These are phyloP conservation scores for Lampris megalopsis DNA, from an alignment of 2,113 vertebrate species.

Conservation along the genomic window DNA sequence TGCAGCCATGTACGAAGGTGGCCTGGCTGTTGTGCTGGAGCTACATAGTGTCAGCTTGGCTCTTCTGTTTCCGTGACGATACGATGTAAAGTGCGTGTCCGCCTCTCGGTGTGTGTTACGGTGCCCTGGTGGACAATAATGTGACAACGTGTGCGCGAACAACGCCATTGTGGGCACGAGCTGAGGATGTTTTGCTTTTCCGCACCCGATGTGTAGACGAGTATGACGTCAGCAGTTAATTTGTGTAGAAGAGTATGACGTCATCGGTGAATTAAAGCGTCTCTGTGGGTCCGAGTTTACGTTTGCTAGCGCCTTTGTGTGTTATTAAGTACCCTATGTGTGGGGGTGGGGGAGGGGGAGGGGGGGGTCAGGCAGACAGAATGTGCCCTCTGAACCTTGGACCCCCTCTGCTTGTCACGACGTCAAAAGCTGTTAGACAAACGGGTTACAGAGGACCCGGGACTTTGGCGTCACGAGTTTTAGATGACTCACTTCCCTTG, in stretches of 20 bases:
- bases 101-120: too few species aligned
- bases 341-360: neutral
- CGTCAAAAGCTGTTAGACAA: conserved; percentile 71
- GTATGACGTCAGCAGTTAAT: too few species aligned
- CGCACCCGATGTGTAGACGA: too few species aligned
- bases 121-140: too few species aligned
- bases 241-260: too few species aligned
- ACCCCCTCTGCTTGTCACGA: conserved; percentile 43
- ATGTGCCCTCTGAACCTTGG: conserved; percentile 64
- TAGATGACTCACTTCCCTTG: conserved; percentile 26
- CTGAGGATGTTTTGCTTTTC: too few species aligned
- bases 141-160: too few species aligned
- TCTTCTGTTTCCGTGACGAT: conserved; percentile 4
- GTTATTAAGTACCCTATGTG: neutral
- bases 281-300: neutral
- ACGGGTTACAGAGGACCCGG: conserved; percentile 52
- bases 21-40: conserved; percentile 14
- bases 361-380: conserved; percentile 50
- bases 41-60: neutral
- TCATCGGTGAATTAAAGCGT: too few species aligned
- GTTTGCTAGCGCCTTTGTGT: neutral
- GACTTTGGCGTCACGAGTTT: conserved; percentile 43
- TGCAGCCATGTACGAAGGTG: conserved; percentile 25
- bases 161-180: too few species aligned
- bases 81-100: neutral